Conservation (phyloP, 2,113 vertebrate genomes). For the Gymnobelideus leadbeateri region DNA sequence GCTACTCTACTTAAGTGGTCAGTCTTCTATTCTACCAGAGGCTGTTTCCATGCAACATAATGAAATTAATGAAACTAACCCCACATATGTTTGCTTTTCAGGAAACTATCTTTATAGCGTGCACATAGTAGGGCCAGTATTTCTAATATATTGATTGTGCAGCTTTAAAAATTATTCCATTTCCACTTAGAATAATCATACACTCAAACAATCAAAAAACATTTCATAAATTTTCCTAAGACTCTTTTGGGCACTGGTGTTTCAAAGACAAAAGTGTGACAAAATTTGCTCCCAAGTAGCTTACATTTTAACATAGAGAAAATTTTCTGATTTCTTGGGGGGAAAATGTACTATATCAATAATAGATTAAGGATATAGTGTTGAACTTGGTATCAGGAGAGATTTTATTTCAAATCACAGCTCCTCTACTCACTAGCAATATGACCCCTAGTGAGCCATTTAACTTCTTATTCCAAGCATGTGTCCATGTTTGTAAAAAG, state of each 20-base stretch:
- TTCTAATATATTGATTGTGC: background rate
- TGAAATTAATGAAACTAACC: background rate
- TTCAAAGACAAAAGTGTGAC: background rate
- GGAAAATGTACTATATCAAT: background rate
- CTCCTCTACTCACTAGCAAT: background rate
- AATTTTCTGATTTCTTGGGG: background rate
- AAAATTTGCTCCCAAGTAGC: background rate
- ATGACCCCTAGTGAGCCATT: background rate
- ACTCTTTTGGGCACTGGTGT: background rate
- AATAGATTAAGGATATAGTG: background rate
- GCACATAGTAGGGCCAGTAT: background rate
- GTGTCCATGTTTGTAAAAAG: background rate
- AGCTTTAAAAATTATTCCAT: background rate
- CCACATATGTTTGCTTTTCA: conserved; percentile 17
- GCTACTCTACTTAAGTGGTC: background rate
- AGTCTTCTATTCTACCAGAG: background rate
- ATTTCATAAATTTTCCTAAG: background rate
- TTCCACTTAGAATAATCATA: background rate
- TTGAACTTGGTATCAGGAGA: background rate
- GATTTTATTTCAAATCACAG: background rate
- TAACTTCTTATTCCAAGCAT: background rate
- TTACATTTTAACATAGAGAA: background rate
- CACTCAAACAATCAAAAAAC: background rate
- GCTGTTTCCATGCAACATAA: background rate
- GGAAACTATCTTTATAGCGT: background rate